Conservation (phyloP, 1,140 invertebrate species). For the Neomicropteryx cornuta region DNA sequence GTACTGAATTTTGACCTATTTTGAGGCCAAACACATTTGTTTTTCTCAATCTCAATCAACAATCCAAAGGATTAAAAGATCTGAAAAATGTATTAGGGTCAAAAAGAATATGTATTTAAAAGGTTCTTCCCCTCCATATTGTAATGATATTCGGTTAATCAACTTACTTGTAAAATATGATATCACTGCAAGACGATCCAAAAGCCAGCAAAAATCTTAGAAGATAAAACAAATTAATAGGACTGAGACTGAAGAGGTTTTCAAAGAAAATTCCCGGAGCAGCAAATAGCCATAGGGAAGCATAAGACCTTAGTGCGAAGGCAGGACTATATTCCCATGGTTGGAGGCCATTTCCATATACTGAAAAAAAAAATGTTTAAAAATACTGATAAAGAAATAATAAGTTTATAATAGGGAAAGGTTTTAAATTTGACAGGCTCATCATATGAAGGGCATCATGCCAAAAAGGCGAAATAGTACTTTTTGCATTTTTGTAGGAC, state of each 20-base stretch:
- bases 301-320: constrained; percentile 90
- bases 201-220: constrained; percentile 74
- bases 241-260: constrained; percentile 62
- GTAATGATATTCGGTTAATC: constrained; percentile 7
- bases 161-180: constrained; percentile 88
- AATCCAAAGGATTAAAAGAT: neutral
- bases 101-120: no score
- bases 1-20: neutral
- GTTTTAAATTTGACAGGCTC: neutral
- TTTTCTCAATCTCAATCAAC: neutral
- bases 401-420: neutral
- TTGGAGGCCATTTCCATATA: constrained; percentile 88
- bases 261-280: constrained; percentile 74
- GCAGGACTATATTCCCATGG: constrained; percentile 98
- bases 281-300: constrained; percentile 81
- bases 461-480: neutral
- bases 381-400: neutral
- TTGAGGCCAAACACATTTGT: neutral
- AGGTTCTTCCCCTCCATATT: no score
- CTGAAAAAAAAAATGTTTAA: constrained; percentile 40
- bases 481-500: neutral
- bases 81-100: neutral
- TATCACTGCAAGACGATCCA: constrained; percentile 70
- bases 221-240: constrained; percentile 85
- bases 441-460: neutral